Evolutionary conservation across 2,888 invertebrate genomes (phyloP).

Genomic region (Pandemis heparana): DNA sequence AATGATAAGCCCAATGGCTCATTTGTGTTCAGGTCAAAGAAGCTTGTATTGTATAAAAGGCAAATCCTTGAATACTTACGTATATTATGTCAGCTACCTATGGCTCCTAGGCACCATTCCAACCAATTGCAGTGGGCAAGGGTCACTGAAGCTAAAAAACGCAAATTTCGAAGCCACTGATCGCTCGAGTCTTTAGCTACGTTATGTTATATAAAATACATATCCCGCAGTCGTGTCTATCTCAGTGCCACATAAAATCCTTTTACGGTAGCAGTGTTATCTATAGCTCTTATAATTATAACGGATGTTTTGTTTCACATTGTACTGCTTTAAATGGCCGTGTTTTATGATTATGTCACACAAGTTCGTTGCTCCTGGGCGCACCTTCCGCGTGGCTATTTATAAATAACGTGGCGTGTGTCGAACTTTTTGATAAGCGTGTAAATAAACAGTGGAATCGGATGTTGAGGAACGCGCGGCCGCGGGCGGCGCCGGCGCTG

Average conservation of each 20-base stretch:
- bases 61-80: too few species aligned
- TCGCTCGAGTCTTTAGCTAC: neutral
- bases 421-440: conserved; percentile 80
- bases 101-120: neutral
- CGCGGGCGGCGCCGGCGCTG: conserved; percentile 3
- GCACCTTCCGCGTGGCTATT: conserved; percentile 80
- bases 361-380: conserved; percentile 75
- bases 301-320: conserved; percentile 62
- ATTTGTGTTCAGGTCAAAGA: neutral
- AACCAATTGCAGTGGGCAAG: neutral
- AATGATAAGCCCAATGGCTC: neutral
- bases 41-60: neutral
- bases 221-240: conserved; percentile 39
- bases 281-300: conserved; percentile 59
- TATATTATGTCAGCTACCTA: too few species aligned
- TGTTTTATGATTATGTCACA: conserved; percentile 70
- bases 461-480: conserved; percentile 55
- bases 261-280: conserved; percentile 59
- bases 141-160: neutral
- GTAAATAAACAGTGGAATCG: conserved; percentile 76
- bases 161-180: neutral
- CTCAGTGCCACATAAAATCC: conserved; percentile 57
- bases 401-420: conserved; percentile 70
- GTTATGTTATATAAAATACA: conserved; percentile 34
- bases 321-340: conserved; percentile 56